Evolutionary conservation across 2,113 vertebrate genomes (phyloP), one percentile per base, ranked within the genome.

Genomic region (Peromyscus californicus): DNA sequence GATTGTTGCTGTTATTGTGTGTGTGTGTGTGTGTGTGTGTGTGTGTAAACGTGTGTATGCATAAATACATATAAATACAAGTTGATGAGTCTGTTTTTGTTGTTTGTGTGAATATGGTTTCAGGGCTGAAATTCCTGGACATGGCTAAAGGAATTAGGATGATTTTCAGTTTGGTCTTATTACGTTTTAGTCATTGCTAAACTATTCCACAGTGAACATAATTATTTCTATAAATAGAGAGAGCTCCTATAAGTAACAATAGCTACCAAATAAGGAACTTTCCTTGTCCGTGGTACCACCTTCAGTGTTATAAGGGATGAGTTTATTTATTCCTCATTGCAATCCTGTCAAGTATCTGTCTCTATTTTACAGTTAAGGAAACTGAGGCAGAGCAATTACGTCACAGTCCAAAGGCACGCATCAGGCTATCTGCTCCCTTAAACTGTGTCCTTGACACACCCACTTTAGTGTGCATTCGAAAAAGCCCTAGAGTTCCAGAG

Each of bases 191-290:
- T 96, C 61, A 61, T 94, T 87, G 63, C 39, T 24, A 45, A n/a
- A 61, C 10, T 93, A 88, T 90, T 80, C 48, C 19, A 17, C 42
- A 63, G 13, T 75, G 61, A 93, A 76, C 48, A 39, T 3, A 11
- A 70, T 90, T 80, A 95, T 96, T 84, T 87, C 57, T 80, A 59
- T 87, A 89, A 87, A 88, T 63, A 91, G 74, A 72, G 76, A 82
- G 91, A 88, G 63, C 15, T 59, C 54, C 36, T 8, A 12, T 54
- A 84, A 61, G 19, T 79, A 36, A 48, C 33, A 80, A 54, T 65
- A 94, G 29, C 42, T 54, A 17, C 36, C 51, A 0, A 26, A 22
- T 67, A 45, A 51, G 59, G n/a, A 92, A 1, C 11, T 80, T 72
- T 69, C 45, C 42, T 75, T 86, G 0, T 6, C 6, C 17, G 29